Base-by-base conservation (phyloP, 2,888 invertebrate genomes). In the Aethes cnicana region DNA sequence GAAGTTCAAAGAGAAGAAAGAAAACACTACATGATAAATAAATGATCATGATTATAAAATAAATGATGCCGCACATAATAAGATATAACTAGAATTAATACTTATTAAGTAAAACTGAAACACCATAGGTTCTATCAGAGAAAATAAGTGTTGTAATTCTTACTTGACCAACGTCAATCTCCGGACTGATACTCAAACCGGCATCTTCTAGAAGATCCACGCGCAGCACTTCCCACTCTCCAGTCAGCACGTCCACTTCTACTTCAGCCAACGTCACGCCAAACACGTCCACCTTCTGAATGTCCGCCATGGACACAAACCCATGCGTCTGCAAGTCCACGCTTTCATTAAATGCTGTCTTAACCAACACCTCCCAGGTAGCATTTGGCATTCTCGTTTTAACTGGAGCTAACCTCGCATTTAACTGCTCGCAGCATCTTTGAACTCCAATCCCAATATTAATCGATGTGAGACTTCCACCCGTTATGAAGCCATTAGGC, bases 171-270 rank as follows among this genome's bases (percentile, higher is more conserved):
- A 94, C 80, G 74, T 94, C 94, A 20, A 94, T 68, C 63, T 90
- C 79, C 2, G 94, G 94, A 74, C 91, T 94, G 33, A 94, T 72
- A 75, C 93, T 93, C 11, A 89, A 80, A 0, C 94, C 94, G 11
- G 90, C 90, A 72, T 94, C 94, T 75, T 94, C 93, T 21, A 93
- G 64, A 39, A 94, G 74, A 71, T 94, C 94, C 0, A 93, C 92
- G 59, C 94, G 84, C 0, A 77, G 68, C 25, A 93, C 74, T 59
- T 92, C 83, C 59, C 92, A 91, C 67, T 94, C 93, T 20, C 95
- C 95, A 0, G 95, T 95, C 39, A 95, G 74, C 12, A 95, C 77
- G 72, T 95, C 95, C 0, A 95, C 72, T 74, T 95, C 94, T 0
- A 94, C 92, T 79, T 95, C 95, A 7, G 91, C 73, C 4, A 92